phyloP scores from a whole-genome alignment of 2,797 vertebrate genomes.

The Karalla daura region DNA sequence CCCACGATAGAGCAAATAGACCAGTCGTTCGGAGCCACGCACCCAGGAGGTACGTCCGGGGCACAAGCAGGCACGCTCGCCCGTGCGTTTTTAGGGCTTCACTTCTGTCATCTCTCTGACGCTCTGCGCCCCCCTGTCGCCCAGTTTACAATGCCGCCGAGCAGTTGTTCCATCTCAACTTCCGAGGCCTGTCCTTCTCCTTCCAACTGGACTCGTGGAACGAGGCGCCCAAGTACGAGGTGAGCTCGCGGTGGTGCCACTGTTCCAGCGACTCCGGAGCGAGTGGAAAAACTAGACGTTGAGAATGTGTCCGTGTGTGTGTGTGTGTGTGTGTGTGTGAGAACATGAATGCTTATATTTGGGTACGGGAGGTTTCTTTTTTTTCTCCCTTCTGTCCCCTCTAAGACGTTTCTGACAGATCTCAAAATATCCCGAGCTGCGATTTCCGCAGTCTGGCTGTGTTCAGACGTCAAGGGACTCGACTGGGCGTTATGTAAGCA shows the following conservation, averaged over 20 bases:
- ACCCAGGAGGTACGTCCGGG: slow-evolving; percentile 92
- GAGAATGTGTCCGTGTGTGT: neutral
- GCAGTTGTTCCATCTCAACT: slow-evolving; percentile 99
- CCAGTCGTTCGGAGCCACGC: slow-evolving; percentile 99
- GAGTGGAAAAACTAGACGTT: neutral
- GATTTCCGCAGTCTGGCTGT: neutral
- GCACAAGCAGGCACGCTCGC: neutral
- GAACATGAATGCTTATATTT: neutral
- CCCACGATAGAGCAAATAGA: slow-evolving; percentile 99
- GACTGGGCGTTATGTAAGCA: slow-evolving; percentile 16
- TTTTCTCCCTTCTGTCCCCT: neutral
- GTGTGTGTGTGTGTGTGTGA: slow-evolving; percentile 1
- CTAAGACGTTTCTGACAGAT: neutral
- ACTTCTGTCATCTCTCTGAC: neutral
- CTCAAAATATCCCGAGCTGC: neutral
- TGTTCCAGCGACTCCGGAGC: neutral
- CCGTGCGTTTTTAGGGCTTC: neutral
- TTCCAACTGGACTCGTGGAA: slow-evolving; percentile 99
- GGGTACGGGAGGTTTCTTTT: neutral
- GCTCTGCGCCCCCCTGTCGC: neutral
- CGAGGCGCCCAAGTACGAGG: slow-evolving; percentile 98
- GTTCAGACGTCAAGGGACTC: slow-evolving; percentile 7
- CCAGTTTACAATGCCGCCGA: slow-evolving; percentile 98
- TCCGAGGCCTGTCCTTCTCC: slow-evolving; percentile 97
- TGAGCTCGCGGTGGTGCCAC: too few species aligned